A percentile compares a stretch with the other conserved stretches of the same genome.
phyloP scores from a whole-genome alignment of 1,140 invertebrate genomes.

The Heliothis virescens region DNA sequence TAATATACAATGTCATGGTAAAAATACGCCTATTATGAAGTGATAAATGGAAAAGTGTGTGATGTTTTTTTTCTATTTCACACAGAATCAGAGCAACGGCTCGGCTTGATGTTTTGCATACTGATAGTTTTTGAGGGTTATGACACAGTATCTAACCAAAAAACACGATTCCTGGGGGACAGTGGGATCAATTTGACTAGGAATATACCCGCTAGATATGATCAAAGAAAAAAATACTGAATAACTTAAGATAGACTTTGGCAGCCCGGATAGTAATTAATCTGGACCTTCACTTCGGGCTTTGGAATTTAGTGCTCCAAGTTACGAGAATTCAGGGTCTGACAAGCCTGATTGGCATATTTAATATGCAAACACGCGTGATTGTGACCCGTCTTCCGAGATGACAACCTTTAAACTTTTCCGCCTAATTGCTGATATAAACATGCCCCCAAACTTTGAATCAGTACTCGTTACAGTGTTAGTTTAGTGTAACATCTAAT shows the following conservation, averaged over 20 bases:
- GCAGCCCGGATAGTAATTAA: slow-evolving; percentile 61
- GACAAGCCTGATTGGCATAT: slow-evolving; percentile 67
- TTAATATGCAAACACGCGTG: slow-evolving; percentile 70
- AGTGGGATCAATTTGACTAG: neutral
- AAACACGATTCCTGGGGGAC: too few species aligned
- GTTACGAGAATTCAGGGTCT: slow-evolving; percentile 62
- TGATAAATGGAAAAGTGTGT: too few species aligned
- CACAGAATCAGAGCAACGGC: too few species aligned
- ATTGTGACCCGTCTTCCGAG: slow-evolving; percentile 46
- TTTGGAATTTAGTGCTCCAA: slow-evolving; percentile 62
- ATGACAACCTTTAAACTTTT: slow-evolving; percentile 34
- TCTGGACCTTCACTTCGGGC: slow-evolving; percentile 57
- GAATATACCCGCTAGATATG: slow-evolving; percentile 19
- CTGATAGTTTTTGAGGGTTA: too few species aligned
- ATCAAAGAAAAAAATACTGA: slow-evolving; percentile 40
- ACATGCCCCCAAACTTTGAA: slow-evolving; percentile 29
- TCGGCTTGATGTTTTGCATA: too few species aligned
- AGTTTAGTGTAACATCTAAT: slow-evolving; percentile 36
- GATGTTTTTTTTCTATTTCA: too few species aligned
- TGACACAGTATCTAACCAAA: too few species aligned
- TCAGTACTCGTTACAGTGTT: slow-evolving; percentile 14
- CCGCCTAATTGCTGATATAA: slow-evolving; percentile 36
- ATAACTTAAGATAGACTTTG: slow-evolving; percentile 40
- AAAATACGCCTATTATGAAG: too few species aligned
- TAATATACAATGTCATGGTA: neutral